Base-by-base conservation (phyloP, 2,888 invertebrate genomes). In the Petrolisthes cinctipes region DNA sequence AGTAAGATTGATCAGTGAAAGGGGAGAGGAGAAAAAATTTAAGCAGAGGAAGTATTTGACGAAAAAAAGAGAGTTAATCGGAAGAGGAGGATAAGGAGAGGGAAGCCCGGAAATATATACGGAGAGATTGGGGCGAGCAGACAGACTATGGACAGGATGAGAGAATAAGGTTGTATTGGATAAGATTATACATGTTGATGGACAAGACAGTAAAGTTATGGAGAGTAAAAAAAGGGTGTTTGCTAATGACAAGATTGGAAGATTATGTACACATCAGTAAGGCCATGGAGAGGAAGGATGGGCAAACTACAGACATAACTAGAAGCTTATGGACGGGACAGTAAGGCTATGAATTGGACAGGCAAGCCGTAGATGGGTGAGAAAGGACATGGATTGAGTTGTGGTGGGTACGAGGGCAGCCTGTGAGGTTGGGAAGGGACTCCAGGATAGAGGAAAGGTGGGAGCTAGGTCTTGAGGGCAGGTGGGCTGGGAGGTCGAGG, bases 401-500 rank as follows among this genome's bases (percentile, higher is more conserved):
- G 20, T n/a, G 20, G 20, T 75, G n/a, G 56, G 56, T n/a, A 79
- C 78, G 53, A 53, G 37, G 37, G 37, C 37, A 37, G 37, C 37
- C 37, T 37, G 37, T 37, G 37, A 37, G 37, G 37, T 37, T 37
- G 37, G 37, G 37, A 37, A 37, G 37, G 37, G 37, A 37, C 37
- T 37, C 37, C 37, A 37, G 37, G 37, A 37, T 37, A 37, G 37
- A 37, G 37, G 37, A 37, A 37, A 37, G 37, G 37, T 37, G 37
- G 37, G 37, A 37, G 37, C 37, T 37, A 37, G 37, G 37, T 37
- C 37, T 37, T 2, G 37, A n/a, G 71, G 20, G 71, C 81, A 81
- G 73, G 56, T 79, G 81, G 80, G n/a, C 56, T 20, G 80, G 11
- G 68, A 68, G 80, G 61, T 68, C 79, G 78, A 57, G 68, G 54